Evolutionary conservation across 64 coral and sea anemone genomes (phyloP).

Genomic region (Stichodactyla mertensii): DNA sequence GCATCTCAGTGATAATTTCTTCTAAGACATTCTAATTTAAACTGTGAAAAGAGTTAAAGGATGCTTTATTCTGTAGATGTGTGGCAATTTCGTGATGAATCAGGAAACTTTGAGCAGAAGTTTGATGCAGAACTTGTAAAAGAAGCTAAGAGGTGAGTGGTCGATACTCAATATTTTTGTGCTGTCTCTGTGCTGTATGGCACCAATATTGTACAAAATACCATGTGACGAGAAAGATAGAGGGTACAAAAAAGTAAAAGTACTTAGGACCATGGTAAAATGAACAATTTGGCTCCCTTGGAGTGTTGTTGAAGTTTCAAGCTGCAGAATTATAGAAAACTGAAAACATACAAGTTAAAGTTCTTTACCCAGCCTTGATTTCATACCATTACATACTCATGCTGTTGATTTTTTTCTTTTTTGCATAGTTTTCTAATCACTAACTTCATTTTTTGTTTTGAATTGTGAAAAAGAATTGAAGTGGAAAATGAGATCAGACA

Average conservation of each 20-base stretch:
- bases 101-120: constrained; percentile 86
- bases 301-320: too few species aligned
- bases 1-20: background rate
- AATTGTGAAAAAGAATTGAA: constrained; percentile 65
- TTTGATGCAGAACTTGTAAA: constrained; percentile 90
- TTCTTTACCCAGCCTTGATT: too few species aligned
- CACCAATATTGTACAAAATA: too few species aligned
- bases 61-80: constrained; percentile 52
- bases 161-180: background rate
- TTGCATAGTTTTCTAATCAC: background rate
- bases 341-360: too few species aligned
- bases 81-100: constrained; percentile 93
- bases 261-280: too few species aligned
- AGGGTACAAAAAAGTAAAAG: too few species aligned
- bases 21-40: background rate
- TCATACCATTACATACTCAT: too few species aligned
- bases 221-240: too few species aligned
- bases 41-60: too few species aligned
- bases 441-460: background rate
- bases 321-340: too few species aligned
- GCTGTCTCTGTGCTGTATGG: too few species aligned
- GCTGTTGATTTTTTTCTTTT: background rate
- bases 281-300: too few species aligned
- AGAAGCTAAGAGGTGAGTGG: constrained; percentile 86
- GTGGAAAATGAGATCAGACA: constrained; percentile 91